These are phyloP conservation scores for Sturnus vulgaris DNA, from an alignment of 2,113 vertebrate species.

Conservation along the genomic window DNA sequence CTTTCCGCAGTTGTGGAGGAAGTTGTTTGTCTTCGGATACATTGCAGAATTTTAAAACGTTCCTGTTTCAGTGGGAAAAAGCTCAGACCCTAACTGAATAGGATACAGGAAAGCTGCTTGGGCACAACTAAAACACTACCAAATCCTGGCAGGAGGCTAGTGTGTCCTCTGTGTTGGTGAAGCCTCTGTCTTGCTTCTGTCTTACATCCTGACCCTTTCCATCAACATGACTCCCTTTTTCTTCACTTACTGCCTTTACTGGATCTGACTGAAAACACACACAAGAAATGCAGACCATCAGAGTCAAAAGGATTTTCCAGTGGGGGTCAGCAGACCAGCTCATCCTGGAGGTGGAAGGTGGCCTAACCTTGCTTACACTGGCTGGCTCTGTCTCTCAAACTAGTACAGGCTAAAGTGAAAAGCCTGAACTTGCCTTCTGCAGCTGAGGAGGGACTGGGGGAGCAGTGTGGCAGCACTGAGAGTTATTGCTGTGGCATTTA, in stretches of 20 bases:
- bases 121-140: not conserved
- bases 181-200: not conserved
- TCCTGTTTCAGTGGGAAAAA: not conserved
- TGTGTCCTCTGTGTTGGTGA: not conserved
- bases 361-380: not conserved
- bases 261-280: not conserved
- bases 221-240: not conserved
- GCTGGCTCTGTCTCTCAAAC: not conserved
- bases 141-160: not conserved
- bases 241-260: not conserved
- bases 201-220: not conserved
- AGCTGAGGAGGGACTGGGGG: not conserved
- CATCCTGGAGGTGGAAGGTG: not conserved
- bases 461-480: not conserved
- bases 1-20: not conserved
- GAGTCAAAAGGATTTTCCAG: not conserved
- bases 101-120: not conserved
- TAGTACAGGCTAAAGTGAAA: not conserved
- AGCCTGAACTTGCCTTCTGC: not conserved
- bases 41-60: not conserved
- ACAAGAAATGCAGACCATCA: not conserved
- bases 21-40: not conserved
- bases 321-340: not conserved
- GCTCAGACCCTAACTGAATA: not conserved
- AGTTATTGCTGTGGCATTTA: slow-evolving; percentile 52